Evolutionary conservation across 64 coral and sea anemone species (phyloP).

Genomic region (Acropora tenuis): DNA sequence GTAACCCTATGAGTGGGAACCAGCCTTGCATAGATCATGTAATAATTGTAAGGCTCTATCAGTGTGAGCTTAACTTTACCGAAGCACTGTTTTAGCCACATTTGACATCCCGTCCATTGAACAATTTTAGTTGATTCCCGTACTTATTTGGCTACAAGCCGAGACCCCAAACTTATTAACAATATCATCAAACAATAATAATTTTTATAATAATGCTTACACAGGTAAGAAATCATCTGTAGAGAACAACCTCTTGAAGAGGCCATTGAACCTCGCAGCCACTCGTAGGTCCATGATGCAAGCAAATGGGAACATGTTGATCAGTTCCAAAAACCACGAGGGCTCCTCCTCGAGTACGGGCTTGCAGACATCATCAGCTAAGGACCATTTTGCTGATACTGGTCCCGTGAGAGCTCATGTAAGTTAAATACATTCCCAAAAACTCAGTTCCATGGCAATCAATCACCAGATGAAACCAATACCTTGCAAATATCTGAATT

Average conservation of each 20-base stretch:
- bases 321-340: neutral
- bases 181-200: neutral
- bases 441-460: neutral
- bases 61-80: too few relatives aligned
- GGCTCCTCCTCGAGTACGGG: neutral
- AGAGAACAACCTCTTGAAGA: neutral
- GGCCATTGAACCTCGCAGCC: neutral
- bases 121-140: too few relatives aligned
- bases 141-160: too few relatives aligned
- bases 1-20: too few relatives aligned
- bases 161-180: too few relatives aligned
- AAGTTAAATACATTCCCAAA: neutral
- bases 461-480: too few relatives aligned
- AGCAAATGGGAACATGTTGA: constrained; percentile 6
- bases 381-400: constrained; percentile 9
- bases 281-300: neutral
- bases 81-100: too few relatives aligned
- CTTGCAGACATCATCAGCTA: neutral
- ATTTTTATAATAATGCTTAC: neutral
- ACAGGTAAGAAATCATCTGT: constrained; percentile 7
- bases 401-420: neutral
- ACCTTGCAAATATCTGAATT: too few relatives aligned
- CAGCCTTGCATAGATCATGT: too few relatives aligned
- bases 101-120: too few relatives aligned
- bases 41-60: too few relatives aligned